phyloP scores from a whole-genome alignment of 2,888 invertebrate species.

The Leucophora obtusa region DNA sequence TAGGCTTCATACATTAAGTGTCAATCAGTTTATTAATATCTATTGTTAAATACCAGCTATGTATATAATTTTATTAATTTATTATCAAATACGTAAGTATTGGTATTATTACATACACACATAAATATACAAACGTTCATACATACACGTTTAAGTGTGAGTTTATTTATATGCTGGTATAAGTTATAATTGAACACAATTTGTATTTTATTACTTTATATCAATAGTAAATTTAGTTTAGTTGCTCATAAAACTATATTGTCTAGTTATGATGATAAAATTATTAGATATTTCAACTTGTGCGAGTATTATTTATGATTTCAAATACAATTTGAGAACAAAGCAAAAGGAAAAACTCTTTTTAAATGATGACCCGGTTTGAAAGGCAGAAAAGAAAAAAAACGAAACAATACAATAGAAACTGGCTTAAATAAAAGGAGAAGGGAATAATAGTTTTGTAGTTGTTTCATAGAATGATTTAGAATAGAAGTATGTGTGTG shows the following conservation, averaged over 20 bases:
- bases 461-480: neutral
- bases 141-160: slow-evolving; percentile 4
- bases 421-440: slow-evolving; percentile 3
- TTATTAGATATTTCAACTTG: slow-evolving; percentile 33
- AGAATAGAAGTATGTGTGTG: neutral
- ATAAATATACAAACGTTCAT: too few species aligned
- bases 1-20: slow-evolving; percentile 15
- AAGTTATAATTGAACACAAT: slow-evolving; percentile 59
- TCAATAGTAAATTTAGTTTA: slow-evolving; percentile 62
- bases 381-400: neutral
- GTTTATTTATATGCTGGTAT: slow-evolving; percentile 2
- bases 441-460: slow-evolving; percentile 12
- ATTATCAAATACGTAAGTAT: slow-evolving; percentile 17
- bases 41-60: slow-evolving; percentile 35
- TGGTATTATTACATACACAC: neutral
- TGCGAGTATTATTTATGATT: slow-evolving; percentile 56
- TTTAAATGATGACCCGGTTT: slow-evolving; percentile 30
- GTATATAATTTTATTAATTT: slow-evolving; percentile 28
- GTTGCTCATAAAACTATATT: slow-evolving; percentile 58
- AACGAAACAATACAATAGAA: slow-evolving; percentile 34
- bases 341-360: slow-evolving; percentile 8
- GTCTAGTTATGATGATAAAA: slow-evolving; percentile 15
- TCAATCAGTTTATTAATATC: slow-evolving; percentile 48
- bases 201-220: slow-evolving; percentile 60
- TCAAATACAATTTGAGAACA: slow-evolving; percentile 18